These are phyloP conservation scores for Ectropis grisescens DNA, from an alignment of 1,140 invertebrate genomes.

Conservation along the genomic window DNA sequence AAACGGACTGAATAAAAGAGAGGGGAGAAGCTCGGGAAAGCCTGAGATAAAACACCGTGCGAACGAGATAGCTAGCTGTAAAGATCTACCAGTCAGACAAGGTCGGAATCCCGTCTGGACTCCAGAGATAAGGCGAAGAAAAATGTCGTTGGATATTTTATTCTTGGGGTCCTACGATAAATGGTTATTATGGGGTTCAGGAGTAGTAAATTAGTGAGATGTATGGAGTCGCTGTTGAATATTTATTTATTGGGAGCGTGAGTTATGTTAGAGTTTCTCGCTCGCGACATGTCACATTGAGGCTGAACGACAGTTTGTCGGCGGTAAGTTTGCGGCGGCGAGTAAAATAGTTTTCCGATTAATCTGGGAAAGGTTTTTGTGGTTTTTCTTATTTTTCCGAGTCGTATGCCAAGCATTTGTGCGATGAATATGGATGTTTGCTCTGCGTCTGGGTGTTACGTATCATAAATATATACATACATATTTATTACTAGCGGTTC, in stretches of 20 bases:
- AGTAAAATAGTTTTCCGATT: too few species aligned
- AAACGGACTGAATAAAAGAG: constrained; percentile 45
- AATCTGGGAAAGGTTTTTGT: too few species aligned
- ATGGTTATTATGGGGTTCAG: constrained; percentile 62
- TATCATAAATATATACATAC: too few species aligned
- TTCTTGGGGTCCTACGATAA: constrained; percentile 43
- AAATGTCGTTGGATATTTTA: constrained; percentile 65
- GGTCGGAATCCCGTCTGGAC: constrained; percentile 38
- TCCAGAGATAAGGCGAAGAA: constrained; percentile 60
- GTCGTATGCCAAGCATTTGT: too few species aligned
- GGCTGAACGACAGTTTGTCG: too few species aligned
- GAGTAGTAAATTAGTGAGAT: constrained; percentile 65
- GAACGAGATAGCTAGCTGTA: constrained; percentile 15
- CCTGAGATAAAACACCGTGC: constrained; percentile 39
- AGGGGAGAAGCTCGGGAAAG: constrained; percentile 22
- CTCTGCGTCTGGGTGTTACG: too few species aligned
- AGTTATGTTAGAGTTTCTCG: constrained; percentile 36
- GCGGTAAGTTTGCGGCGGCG: too few species aligned
- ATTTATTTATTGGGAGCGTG: constrained; percentile 49
- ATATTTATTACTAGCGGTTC: too few species aligned
- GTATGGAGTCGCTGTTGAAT: constrained; percentile 50
- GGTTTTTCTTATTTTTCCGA: too few species aligned
- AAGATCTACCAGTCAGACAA: constrained; percentile 13
- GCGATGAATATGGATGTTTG: too few species aligned
- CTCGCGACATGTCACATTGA: constrained; percentile 3